Evolutionary conservation across 2,113 vertebrate species (phyloP), one percentile per base, ranked within the genome.

Genomic region (Ailurus styani): DNA sequence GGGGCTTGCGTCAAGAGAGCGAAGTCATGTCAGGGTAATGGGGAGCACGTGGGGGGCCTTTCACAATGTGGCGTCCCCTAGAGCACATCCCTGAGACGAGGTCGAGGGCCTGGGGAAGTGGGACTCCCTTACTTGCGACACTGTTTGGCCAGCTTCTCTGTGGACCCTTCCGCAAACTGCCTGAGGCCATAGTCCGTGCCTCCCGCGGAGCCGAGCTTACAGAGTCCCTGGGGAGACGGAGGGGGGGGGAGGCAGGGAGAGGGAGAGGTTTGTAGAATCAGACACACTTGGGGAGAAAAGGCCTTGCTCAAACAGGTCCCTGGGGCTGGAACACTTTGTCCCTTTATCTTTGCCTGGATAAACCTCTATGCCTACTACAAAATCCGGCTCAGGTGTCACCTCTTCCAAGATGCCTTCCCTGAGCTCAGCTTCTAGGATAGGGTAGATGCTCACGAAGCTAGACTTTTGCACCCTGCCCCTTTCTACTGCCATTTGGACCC

Each of bases 91-190:
- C 21, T 4, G 50, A 62, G 64, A 55, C 72, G n/a, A 87, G 87
- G 23, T 1, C 18, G 4, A 4, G 20, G 29, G 7, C 17, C 68
- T 20, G 12, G 52, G 91, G 96, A 18, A 21, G 29, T 7, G 14
- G 5, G 25, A 5, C 1, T 17, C 73, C 98, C 99, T 99, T 97
- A 99, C 99, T 99, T 99, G 91, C 99, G 99, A 98, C 99, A 99
- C 97, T 99, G 99, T 96, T 99, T 99, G 78, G 99, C 99, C 60
- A 99, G 98, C 97, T 99, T 99, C 97, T 99, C 99, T 0, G 99
- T 99, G 17, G 99, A 99, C 20, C 99, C 99, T 97, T 99, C 99
- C 13, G 99, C 99, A 98, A 99, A 99, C 96, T 99, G 99, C 91
- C 99, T 98, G 98, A 99, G 98, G 29, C 98, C 99, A 0, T 99